Percentiles rank a stretch among this genome's conserved stretches.
These are phyloP conservation scores for Pollachius pollachius DNA, from an alignment of 2,113 vertebrate species.

Conservation along the genomic window DNA sequence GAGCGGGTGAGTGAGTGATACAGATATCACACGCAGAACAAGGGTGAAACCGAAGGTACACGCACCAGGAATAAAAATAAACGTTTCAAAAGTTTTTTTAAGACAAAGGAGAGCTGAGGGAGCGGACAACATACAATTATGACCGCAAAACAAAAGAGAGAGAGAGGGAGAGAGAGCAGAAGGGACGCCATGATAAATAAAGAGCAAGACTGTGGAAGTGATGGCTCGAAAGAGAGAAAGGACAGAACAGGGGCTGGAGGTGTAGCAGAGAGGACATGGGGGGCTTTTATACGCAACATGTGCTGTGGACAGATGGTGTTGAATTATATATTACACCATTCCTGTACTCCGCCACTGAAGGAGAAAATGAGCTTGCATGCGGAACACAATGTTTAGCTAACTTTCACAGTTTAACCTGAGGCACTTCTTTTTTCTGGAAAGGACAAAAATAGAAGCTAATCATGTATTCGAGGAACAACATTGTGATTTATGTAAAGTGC, in stretches of 20 bases:
- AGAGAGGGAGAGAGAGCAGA: slow-evolving; percentile 11
- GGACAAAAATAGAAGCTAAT: slow-evolving; percentile 8
- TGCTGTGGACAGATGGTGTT: slow-evolving; percentile 66
- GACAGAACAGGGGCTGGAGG: slow-evolving; percentile 25
- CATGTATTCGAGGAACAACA: not conserved
- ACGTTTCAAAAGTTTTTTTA: not conserved
- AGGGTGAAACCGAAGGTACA: too few relatives aligned
- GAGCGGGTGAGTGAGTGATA: too few relatives aligned
- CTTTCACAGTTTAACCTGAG: slow-evolving; percentile 40
- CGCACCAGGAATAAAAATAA: too few relatives aligned
- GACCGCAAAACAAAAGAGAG: not conserved
- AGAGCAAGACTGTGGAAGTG: not conserved
- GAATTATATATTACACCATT: slow-evolving; percentile 64
- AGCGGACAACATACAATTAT: not conserved
- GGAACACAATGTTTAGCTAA: slow-evolving; percentile 53
- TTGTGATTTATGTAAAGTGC: too few relatives aligned
- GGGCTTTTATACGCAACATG: slow-evolving; percentile 65
- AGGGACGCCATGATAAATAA: slow-evolving; percentile 8
- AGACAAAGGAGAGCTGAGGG: not conserved
- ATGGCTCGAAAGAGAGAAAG: not conserved
- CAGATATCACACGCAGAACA: too few relatives aligned
- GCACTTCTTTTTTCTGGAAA: slow-evolving; percentile 4
- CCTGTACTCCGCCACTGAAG: slow-evolving; percentile 46
- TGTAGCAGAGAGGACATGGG: slow-evolving; percentile 47
- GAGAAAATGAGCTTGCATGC: slow-evolving; percentile 48